Evolutionary conservation across 2,888 invertebrate genomes (phyloP), one percentile per base, ranked within the genome.

Genomic region (Leptinotarsa rubiginosa): DNA sequence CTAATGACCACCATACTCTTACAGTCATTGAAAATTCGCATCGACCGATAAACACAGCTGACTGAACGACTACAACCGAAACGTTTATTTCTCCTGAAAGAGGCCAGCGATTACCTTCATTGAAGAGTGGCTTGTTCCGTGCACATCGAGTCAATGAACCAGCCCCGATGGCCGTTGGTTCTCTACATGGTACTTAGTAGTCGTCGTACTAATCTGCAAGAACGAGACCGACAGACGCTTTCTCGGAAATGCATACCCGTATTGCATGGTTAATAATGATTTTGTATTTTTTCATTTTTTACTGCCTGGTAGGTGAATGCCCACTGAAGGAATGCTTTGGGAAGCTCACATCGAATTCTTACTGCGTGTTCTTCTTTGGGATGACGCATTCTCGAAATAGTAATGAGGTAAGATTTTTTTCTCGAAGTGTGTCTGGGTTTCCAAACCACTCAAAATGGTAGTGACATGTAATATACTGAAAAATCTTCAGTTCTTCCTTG

Each of bases 91-190:
- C 16, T 20, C 22, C 59, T 4, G 12, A 56, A 59, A 25, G 59
- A n/a, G 59, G 59, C 47, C 41, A 49, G 22, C 67, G 16, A 67
- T 31, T 47, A 18, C 54, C 54, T 54, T n/a, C 68, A 68, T 68
- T 68, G 54, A 68, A 50, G 67, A 68, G 41, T 25, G 31, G 16
- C 54, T n/a, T 20, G 54, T 4, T 22, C 25, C 22, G 10, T 50
- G 25, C 50, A 47, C 22, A 31, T 31, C 52, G 47, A 68, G 68
- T 68, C 68, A 68, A 68, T 68, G 68, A 68, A 68, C 68, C 52
- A 56, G 41, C 68, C 54, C 22, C 20, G 52, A 47, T 54, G 31
- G 41, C 4, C 65, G 47, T 10, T 47, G 22, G 65, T 47, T 65
- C 62, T 22, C 25, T 31, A 15, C 25, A 62, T 62, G 62, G 62